These are phyloP conservation scores for Harpalus rubripes DNA, from an alignment of 2,888 invertebrate genomes.

Conservation along the genomic window DNA sequence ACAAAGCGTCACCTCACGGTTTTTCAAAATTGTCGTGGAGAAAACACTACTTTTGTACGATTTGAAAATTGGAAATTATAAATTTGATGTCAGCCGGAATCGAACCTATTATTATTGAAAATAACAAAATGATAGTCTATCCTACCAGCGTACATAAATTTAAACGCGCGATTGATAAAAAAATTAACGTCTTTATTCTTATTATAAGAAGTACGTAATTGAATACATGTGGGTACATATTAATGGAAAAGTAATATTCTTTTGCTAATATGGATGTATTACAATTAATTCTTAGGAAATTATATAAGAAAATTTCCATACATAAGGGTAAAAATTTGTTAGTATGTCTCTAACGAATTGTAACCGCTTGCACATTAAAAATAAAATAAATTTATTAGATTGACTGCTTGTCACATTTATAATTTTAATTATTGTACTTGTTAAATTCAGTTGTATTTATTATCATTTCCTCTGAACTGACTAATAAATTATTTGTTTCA, in stretches of 20 bases:
- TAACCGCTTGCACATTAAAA: background rate
- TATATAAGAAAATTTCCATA: background rate
- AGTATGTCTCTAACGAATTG: background rate
- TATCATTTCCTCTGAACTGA: no score
- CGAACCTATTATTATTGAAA: no score
- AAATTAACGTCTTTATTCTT: background rate
- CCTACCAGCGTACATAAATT: slow-evolving; percentile 14
- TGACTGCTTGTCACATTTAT: no score
- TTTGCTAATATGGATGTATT: background rate
- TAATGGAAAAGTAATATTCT: background rate
- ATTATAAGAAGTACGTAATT: background rate
- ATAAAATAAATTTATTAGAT: background rate
- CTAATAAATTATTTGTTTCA: no score
- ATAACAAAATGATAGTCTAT: background rate
- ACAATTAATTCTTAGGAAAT: background rate
- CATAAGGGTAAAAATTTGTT: background rate
- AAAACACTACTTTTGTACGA: no score
- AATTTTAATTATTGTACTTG: no score
- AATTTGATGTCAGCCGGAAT: no score
- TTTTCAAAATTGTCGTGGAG: no score
- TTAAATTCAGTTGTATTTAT: no score
- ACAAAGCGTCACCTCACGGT: no score
- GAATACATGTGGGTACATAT: background rate
- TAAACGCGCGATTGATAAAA: background rate
- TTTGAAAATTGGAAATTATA: no score